phyloP scores from a whole-genome alignment of 2,113 vertebrate genomes.

The Noctilio leporinus region DNA sequence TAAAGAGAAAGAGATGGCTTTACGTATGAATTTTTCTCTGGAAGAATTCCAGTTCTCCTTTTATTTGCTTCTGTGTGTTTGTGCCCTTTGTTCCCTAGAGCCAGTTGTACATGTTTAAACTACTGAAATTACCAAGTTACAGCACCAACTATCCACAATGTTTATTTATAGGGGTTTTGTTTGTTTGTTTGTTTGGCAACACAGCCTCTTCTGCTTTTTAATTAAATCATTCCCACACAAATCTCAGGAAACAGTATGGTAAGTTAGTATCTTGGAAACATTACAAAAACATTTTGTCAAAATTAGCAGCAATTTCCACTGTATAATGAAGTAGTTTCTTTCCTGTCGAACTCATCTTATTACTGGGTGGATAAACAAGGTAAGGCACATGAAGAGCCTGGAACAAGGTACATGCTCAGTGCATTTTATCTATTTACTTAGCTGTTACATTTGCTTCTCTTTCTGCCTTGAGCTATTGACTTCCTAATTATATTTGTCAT shows the following conservation, averaged over 20 bases:
- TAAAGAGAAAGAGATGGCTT: conserved; percentile 54
- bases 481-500: background rate
- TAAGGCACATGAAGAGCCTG: background rate
- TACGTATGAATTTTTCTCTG: conserved; percentile 52
- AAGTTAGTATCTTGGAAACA: conserved; percentile 62
- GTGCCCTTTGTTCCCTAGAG: background rate
- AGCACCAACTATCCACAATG: conserved; percentile 61
- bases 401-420: background rate
- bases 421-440: background rate
- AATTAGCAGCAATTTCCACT: conserved; percentile 18
- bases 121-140: conserved; percentile 62
- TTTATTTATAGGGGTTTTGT: conserved; percentile 72
- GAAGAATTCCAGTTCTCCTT: conserved; percentile 39
- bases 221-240: conserved; percentile 72
- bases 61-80: conserved; percentile 40
- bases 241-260: conserved; percentile 65
- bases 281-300: conserved; percentile 44
- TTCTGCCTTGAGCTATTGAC: conserved; percentile 17
- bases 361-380: background rate
- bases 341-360: background rate
- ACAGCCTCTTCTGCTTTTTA: conserved; percentile 52
- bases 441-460: background rate
- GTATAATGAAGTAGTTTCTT: background rate
- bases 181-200: conserved; percentile 55
- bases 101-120: conserved; percentile 19